These are phyloP conservation scores for Hirtodrosophila duncani DNA, from an alignment of 2,888 invertebrate genomes.

Conservation along the genomic window DNA sequence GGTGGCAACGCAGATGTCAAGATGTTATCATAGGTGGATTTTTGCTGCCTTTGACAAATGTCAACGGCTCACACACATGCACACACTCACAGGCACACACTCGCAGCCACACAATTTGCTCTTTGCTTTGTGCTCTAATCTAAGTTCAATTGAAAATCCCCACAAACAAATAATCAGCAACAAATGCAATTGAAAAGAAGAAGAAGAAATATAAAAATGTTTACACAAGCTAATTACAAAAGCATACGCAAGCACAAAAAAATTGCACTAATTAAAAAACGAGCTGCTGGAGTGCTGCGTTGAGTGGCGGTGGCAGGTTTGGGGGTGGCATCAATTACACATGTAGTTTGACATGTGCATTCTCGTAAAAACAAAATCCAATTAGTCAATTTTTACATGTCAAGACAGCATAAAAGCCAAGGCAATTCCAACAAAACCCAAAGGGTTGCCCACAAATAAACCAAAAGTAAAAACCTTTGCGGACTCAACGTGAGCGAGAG, in stretches of 20 bases:
- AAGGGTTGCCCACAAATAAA: slow-evolving; percentile 56
- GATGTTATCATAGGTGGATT: slow-evolving; percentile 47
- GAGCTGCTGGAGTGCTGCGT: no score
- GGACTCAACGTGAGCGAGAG: not conserved
- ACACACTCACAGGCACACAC: not conserved
- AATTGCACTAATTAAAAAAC: no score
- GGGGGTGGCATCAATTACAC: no score
- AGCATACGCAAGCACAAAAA: no score
- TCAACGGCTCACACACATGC: slow-evolving; percentile 29
- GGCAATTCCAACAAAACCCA: slow-evolving; percentile 53
- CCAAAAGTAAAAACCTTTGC: slow-evolving; percentile 58
- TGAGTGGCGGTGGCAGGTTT: no score
- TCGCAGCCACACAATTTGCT: slow-evolving; percentile 2
- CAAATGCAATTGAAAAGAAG: slow-evolving; percentile 25
- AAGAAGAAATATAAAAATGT: slow-evolving; percentile 1
- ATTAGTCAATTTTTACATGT: slow-evolving; percentile 51
- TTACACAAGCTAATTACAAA: no score
- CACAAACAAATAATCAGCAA: slow-evolving; percentile 42
- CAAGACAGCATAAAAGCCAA: slow-evolving; percentile 44
- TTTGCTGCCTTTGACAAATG: slow-evolving; percentile 38
- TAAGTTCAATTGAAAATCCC: slow-evolving; percentile 51
- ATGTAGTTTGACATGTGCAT: slow-evolving; percentile 37
- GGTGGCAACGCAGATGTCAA: slow-evolving; percentile 44
- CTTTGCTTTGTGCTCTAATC: slow-evolving; percentile 35
- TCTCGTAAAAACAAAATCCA: slow-evolving; percentile 45